Percentiles rank a stretch among this genome's conserved stretches.
Evolutionary conservation across 2,797 vertebrate genomes (phyloP).

Genomic region (Phoeniculus purpureus): DNA sequence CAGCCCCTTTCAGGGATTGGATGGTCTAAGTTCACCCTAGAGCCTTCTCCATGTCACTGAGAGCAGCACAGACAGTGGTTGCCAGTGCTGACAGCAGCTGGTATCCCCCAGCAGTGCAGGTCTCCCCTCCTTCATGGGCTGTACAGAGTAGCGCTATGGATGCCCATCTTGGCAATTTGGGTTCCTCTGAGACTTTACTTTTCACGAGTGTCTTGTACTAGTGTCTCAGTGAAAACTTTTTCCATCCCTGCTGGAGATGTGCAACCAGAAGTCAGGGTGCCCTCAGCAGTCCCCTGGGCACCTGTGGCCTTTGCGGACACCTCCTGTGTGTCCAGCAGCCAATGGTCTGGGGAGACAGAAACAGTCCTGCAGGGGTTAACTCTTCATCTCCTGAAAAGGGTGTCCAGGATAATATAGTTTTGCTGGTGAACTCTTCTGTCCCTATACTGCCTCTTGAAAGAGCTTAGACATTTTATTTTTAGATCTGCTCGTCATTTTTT

Average conservation of each 20-base stretch:
- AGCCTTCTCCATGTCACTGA: background rate
- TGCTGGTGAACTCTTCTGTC: background rate
- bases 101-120: background rate
- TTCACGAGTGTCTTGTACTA: background rate
- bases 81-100: background rate
- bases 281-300: background rate
- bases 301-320: background rate
- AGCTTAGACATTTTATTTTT: background rate
- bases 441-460: background rate
- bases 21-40: too few relatives aligned
- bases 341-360: background rate
- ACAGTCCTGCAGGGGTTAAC: background rate
- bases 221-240: background rate
- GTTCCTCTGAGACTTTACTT: background rate
- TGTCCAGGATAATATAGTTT: background rate
- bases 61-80: background rate
- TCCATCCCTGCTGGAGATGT: background rate
- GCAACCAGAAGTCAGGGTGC: background rate
- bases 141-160: accelerated
- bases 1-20: too few relatives aligned
- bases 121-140: background rate
- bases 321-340: background rate
- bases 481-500: background rate
- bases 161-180: accelerated
- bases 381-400: background rate